These are phyloP conservation scores for Polypterus senegalus DNA, from an alignment of 2,113 vertebrate species.

Conservation along the genomic window DNA sequence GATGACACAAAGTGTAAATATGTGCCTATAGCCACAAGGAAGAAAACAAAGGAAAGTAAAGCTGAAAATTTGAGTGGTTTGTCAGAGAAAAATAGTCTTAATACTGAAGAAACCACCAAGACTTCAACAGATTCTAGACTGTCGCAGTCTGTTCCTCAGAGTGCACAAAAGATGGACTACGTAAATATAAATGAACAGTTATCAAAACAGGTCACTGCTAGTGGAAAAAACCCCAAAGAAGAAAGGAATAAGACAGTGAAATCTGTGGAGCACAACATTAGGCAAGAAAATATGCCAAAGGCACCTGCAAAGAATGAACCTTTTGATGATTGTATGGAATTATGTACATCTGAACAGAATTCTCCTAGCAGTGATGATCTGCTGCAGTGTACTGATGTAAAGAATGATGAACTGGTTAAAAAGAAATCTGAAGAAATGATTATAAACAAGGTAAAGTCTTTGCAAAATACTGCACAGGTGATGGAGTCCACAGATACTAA, in stretches of 20 bases:
- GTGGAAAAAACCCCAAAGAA: constrained; percentile 23
- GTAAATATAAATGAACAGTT: constrained; percentile 12
- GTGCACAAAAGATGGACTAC: constrained; percentile 22
- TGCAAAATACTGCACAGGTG: too few relatives aligned
- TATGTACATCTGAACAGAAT: constrained; percentile 68
- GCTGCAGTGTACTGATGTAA: constrained; percentile 2
- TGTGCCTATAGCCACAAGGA: not conserved
- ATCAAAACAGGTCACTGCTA: constrained; percentile 18
- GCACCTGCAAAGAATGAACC: constrained; percentile 39
- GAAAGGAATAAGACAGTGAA: constrained; percentile 25
- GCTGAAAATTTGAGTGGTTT: too few relatives aligned
- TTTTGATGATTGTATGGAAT: constrained; percentile 73
- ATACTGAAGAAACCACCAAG: constrained; percentile 11
- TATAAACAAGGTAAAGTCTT: constrained; percentile 17
- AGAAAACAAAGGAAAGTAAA: not conserved
- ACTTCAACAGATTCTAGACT: constrained; percentile 20
- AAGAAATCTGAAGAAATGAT: constrained; percentile 21
- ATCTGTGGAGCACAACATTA: constrained; percentile 15
- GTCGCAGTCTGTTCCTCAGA: constrained; percentile 4
- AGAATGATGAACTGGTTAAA: constrained; percentile 16
- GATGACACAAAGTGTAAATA: constrained; percentile 19
- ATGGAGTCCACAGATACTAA: constrained; percentile 6
- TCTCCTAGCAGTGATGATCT: constrained; percentile 40
- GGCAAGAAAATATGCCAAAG: constrained; percentile 20
- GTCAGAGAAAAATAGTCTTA: constrained; percentile 18